Base-by-base conservation (phyloP, 2,113 vertebrate species). In the Triplophysa siluroides region DNA sequence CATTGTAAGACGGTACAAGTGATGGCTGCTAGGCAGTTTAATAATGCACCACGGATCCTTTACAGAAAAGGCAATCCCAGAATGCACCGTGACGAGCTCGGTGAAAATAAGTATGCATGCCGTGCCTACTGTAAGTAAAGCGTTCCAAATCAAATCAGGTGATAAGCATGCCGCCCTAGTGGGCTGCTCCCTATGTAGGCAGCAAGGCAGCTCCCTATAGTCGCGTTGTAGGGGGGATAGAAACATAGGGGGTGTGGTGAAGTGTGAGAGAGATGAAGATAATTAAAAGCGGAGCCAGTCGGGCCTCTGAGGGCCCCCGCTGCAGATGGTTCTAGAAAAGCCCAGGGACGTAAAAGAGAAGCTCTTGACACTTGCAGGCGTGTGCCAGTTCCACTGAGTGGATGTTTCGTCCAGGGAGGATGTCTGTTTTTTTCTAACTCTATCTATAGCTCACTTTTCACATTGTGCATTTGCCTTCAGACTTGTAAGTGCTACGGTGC, bases 261-360 rank as follows among this genome's bases (percentile, higher is more conserved):
- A 71, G 80, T 73, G 52, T 82, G 61, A 82, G 77, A 50, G 74
- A 73, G 77, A 79, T 79, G 77, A 80, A 84, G 81, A 84, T 82
- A 84, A 84, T 84, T 82, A 84, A 82, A 79, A 78, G 71, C 73
- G 76, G 83, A 81, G 77, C 52, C 76, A 63, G 52, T 19, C 8
- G 58, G 70, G 58, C 79, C 83, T 74, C 33, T 2, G 65, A 76
- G 79, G 33, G 76, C 64, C 76, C 66, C 80, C 82, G 76, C 83
- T 84, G 83, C 83, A 81, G 83, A 84, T 84, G 83, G 76, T 79
- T 81, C 76, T 76, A 70, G 71, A 81, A 70, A 26, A 79, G 83
- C 76, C 65, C 33, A 68, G 83, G 76, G 83, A 84, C 18, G 65
- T 60, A 75, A 84, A 74, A 76, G 76, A 79, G 74, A 24, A 26